Conservation (phyloP, 2,113 vertebrate species). For the Melanerpes formicivorus region DNA sequence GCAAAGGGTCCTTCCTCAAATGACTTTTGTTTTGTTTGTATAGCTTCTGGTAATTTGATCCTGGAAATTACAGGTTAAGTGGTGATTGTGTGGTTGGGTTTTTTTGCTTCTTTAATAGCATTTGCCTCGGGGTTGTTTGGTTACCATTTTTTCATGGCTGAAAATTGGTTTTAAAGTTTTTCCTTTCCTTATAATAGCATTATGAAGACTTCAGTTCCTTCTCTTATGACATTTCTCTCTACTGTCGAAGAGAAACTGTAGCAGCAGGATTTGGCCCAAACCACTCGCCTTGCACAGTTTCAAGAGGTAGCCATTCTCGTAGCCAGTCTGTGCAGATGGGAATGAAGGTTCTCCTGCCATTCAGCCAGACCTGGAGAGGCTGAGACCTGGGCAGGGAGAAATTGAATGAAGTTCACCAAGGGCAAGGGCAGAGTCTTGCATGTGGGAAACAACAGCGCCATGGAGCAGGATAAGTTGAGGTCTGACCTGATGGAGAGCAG, state of each 20-base stretch:
- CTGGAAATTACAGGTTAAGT: neutral
- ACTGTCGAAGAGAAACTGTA: neutral
- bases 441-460: no score
- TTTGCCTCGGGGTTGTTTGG: conserved; percentile 6
- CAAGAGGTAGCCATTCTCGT: neutral
- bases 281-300: neutral
- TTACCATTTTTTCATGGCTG: neutral
- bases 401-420: no score
- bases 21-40: neutral
- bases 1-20: neutral
- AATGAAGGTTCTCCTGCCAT: neutral
- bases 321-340: accelerated
- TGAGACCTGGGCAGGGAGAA: no score
- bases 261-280: neutral
- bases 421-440: no score
- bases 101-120: neutral
- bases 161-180: conserved; percentile 46
- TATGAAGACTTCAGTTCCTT: neutral
- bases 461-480: no score
- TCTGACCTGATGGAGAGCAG: no score
- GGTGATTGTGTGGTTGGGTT: neutral
- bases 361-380: no score
- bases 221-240: neutral
- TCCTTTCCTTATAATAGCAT: conserved; percentile 17
- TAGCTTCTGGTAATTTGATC: neutral